These are phyloP conservation scores for Apocrypta bakeri DNA, from an alignment of 1,140 invertebrate genomes.

Conservation along the genomic window DNA sequence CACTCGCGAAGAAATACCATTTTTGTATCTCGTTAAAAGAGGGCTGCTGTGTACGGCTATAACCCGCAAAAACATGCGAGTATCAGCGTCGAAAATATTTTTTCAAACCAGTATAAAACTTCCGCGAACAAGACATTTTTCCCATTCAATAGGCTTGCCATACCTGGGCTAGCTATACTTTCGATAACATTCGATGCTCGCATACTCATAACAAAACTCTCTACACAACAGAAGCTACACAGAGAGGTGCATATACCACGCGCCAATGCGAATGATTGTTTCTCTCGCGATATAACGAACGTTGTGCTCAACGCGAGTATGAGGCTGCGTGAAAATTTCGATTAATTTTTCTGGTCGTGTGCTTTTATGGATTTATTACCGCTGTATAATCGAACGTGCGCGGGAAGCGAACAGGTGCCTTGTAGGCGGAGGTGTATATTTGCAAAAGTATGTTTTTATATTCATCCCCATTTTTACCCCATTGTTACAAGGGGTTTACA, in stretches of 20 bases:
- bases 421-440: no score
- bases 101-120: not conserved
- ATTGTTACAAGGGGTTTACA: not conserved
- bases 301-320: slow-evolving; percentile 7
- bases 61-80: no score
- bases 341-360: slow-evolving; percentile 28
- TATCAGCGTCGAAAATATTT: not conserved
- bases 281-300: slow-evolving; percentile 15
- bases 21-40: no score
- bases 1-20: no score
- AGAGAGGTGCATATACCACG: not conserved
- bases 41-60: no score
- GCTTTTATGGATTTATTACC: slow-evolving; percentile 42
- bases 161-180: not conserved
- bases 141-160: not conserved
- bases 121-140: not conserved
- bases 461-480: not conserved
- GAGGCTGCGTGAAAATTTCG: slow-evolving; percentile 32
- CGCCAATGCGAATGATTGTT: not conserved
- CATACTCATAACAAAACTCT: not conserved
- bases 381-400: not conserved
- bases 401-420: not conserved
- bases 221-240: not conserved
- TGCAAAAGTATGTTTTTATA: not conserved
- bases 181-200: not conserved